Evolutionary conservation across 2,888 invertebrate species (phyloP), one percentile per base, ranked within the genome.

Genomic region (Anticlea derivata): DNA sequence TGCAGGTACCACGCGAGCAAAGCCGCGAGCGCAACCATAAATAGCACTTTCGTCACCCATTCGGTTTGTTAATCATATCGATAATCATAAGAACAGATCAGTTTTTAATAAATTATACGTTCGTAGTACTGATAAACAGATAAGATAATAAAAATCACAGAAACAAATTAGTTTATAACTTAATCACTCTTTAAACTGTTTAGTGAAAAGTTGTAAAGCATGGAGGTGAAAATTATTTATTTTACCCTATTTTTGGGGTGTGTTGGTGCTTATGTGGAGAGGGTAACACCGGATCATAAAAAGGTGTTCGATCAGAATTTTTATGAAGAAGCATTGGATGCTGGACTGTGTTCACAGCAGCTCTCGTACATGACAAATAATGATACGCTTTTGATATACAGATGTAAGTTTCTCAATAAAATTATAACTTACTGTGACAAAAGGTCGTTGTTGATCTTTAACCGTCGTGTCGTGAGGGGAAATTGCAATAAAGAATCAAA

Each of bases 301-400:
- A 56, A 63, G 41, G 70, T 63, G 5, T 79, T 85, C 49, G 78
- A 86, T 61, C 55, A 59, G 24, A 71, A 75, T 46, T 66, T 84
- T 22, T 86, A 75, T 58, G 67, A 79, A 53, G 62, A 70, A 41
- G 83, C 80, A 7, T 55, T 88, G 26, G 73, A 87, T 65, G 43
- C 69, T 5, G 71, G 76, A 40, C 43, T 77, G 34, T 88, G 87
- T 66, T 53, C 63, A n/a, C 55, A 65, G 13, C 85, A 88, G 58
- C 57, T 86, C n/a, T 40, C 34, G 2, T 75, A 71, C 48, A 65
- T 86, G 22, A 30, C 58, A 2, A 52, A 57, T 3, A 70, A 78
- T 49, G 62, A 73, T 46, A 58, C 64, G 0, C 1, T 55, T 1
- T 57, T 85, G 8, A 55, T 73, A 10, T 44, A 66, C 13, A 59